These are phyloP conservation scores for Rhopalosiphum padi DNA, from an alignment of 1,140 invertebrate species.

Conservation along the genomic window DNA sequence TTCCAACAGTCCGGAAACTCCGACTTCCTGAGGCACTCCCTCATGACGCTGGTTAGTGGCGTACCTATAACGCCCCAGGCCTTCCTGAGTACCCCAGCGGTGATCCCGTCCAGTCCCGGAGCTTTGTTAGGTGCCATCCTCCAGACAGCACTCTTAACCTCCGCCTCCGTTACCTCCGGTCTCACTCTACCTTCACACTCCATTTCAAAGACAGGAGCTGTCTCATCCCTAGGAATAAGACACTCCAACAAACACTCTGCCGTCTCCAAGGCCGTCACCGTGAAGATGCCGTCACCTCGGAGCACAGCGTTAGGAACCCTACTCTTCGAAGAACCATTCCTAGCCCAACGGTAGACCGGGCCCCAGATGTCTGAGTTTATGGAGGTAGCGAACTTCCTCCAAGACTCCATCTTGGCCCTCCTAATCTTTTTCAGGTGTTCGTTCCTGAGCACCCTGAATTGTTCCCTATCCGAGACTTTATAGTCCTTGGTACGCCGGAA, in stretches of 20 bases:
- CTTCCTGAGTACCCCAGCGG: neutral
- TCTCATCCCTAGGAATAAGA: neutral
- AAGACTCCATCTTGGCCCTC: too few relatives aligned
- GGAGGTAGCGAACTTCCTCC: neutral
- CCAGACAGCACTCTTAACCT: neutral
- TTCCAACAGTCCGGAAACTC: neutral
- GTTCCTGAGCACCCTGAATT: too few relatives aligned
- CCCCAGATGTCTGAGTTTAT: neutral
- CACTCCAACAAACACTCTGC: neutral
- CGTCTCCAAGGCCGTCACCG: neutral
- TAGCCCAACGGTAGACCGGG: neutral
- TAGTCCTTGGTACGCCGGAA: too few relatives aligned
- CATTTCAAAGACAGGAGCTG: rapidly evolving
- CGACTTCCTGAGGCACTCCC: neutral
- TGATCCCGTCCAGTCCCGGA: neutral
- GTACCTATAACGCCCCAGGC: neutral
- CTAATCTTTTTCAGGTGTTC: too few relatives aligned
- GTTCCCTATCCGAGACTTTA: too few relatives aligned
- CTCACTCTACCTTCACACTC: neutral
- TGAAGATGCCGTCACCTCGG: neutral
- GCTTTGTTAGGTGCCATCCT: constrained; percentile 37
- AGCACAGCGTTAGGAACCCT: neutral
- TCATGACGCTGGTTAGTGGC: neutral
- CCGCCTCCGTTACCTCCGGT: neutral
- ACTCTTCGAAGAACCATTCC: neutral